phyloP scores from a whole-genome alignment of 2,113 vertebrate species.

The Misgurnus anguillicaudatus region DNA sequence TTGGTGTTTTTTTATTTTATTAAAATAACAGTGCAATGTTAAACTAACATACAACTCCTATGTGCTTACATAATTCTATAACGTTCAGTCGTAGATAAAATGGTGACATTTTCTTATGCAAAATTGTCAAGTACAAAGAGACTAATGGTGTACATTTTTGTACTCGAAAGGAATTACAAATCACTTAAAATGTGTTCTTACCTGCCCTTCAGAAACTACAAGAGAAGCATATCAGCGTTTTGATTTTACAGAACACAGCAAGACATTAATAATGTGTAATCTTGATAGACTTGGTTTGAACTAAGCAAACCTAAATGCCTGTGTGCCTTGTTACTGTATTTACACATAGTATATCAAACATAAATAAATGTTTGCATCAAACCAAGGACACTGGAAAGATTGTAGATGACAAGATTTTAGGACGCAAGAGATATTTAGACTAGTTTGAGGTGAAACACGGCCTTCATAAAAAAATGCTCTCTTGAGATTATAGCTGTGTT shows the following conservation, averaged over 20 bases:
- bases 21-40: too few species aligned
- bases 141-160: conserved; percentile 18
- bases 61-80: too few species aligned
- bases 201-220: conserved; percentile 17
- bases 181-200: neutral
- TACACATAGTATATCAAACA: conserved; percentile 2
- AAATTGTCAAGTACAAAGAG: neutral
- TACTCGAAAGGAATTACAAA: neutral
- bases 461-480: neutral
- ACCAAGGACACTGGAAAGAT: neutral
- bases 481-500: neutral
- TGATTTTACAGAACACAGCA: conserved; percentile 24
- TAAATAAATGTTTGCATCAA: neutral
- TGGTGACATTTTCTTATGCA: neutral
- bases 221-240: conserved; percentile 24
- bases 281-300: conserved; percentile 20
- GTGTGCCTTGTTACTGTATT: neutral
- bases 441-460: conserved; percentile 10
- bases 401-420: neutral
- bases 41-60: too few species aligned
- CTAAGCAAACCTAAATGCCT: neutral
- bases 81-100: neutral
- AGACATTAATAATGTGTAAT: conserved; percentile 30
- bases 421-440: conserved; percentile 2
- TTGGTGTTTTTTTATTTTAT: neutral